Percentiles rank a stretch among this genome's conserved stretches.
These are phyloP conservation scores for Rafetus swinhoei DNA, from an alignment of 2,113 vertebrate species.

Conservation along the genomic window DNA sequence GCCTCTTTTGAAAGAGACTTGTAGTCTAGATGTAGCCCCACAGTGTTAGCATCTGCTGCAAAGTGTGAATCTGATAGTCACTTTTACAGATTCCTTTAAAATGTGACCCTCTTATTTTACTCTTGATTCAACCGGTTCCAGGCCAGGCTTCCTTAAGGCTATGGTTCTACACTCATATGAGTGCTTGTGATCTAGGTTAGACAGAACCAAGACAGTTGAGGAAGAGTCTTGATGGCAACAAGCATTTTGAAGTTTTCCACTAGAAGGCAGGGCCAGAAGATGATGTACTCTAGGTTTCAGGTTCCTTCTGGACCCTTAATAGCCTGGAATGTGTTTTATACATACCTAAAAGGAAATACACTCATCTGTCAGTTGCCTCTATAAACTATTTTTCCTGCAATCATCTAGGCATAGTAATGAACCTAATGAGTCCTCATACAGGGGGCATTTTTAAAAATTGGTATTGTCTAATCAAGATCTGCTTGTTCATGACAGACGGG, in stretches of 20 bases:
- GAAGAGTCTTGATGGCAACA: neutral
- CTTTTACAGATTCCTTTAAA: neutral
- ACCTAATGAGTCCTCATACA: neutral
- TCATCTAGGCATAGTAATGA: neutral
- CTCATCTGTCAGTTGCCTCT: neutral
- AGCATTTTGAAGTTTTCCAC: neutral
- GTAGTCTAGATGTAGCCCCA: too few species aligned
- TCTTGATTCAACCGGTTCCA: neutral
- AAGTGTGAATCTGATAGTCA: neutral
- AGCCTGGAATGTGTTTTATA: neutral
- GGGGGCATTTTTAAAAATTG: neutral
- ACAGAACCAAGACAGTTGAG: fast-evolving
- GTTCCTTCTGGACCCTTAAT: neutral
- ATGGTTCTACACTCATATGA: neutral
- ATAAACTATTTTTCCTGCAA: neutral
- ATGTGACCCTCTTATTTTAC: neutral
- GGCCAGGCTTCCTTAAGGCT: neutral
- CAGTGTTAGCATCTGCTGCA: neutral
- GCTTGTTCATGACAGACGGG: neutral
- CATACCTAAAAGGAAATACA: neutral
- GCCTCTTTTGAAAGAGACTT: too few species aligned
- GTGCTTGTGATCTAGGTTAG: neutral
- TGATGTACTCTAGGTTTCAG: neutral
- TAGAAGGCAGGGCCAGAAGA: neutral
- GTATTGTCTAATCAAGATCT: neutral